Evolutionary conservation across 2,797 vertebrate genomes (phyloP).

Genomic region (Adelosebastes latens): DNA sequence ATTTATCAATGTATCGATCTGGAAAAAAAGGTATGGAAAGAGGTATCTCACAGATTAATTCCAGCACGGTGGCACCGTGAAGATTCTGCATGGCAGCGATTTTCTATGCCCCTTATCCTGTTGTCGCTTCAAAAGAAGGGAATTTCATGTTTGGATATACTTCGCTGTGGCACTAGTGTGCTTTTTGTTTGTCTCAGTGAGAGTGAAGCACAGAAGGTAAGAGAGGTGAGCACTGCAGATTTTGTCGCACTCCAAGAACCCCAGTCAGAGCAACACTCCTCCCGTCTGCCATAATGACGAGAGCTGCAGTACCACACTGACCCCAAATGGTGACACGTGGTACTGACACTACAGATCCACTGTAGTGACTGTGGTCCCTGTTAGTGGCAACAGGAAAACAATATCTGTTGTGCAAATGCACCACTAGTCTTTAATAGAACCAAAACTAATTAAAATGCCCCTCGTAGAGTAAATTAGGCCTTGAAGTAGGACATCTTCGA

Average conservation of each 20-base stretch:
- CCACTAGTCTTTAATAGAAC: background rate
- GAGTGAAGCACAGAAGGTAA: constrained; percentile 31
- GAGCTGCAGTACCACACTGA: constrained; percentile 70
- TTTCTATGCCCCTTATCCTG: background rate
- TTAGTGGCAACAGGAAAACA: constrained; percentile 1
- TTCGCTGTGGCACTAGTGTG: background rate
- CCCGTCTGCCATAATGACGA: background rate
- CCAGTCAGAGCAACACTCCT: background rate
- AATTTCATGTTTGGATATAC: background rate
- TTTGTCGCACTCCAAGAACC: constrained; percentile 53
- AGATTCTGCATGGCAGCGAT: background rate
- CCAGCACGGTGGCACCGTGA: background rate
- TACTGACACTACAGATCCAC: constrained; percentile 23
- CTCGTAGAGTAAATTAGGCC: background rate
- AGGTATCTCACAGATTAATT: constrained; percentile 38
- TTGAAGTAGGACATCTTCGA: constrained; percentile 5
- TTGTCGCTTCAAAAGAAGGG: background rate
- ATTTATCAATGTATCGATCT: constrained; percentile 63
- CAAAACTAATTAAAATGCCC: constrained; percentile 12
- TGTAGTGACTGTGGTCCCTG: background rate
- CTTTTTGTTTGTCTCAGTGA: constrained; percentile 35
- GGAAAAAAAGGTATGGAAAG: constrained; percentile 24
- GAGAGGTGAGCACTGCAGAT: constrained; percentile 71
- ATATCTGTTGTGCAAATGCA: background rate
- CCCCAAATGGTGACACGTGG: constrained; percentile 66